A percentile compares a stretch with the other conserved stretches of the same genome.
Evolutionary conservation across 2,113 vertebrate genomes (phyloP).

Genomic region (Tachuris rubrigastra): DNA sequence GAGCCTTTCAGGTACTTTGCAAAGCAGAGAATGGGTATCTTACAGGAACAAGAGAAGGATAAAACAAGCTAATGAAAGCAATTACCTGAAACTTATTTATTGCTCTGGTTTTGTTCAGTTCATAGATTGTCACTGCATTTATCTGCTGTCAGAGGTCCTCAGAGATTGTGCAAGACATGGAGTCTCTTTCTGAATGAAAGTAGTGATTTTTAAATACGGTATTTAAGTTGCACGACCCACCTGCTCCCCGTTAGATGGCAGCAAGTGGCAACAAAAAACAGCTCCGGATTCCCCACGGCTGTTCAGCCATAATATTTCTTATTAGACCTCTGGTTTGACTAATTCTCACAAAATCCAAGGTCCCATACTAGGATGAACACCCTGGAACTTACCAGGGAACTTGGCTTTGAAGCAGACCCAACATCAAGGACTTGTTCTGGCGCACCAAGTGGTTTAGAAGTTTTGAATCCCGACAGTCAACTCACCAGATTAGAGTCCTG

Average conservation of each 20-base stretch:
- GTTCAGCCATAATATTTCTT: neutral
- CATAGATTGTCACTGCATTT: neutral
- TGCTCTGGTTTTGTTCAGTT: neutral
- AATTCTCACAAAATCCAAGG: neutral
- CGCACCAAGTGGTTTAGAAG: neutral
- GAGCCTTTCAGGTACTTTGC: neutral
- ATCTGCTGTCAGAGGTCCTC: neutral
- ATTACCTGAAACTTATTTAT: neutral
- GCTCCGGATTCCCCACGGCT: rapidly evolving
- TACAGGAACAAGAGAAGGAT: neutral
- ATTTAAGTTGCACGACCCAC: neutral
- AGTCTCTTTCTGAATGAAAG: neutral
- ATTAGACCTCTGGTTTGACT: neutral
- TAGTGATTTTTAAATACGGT: rapidly evolving
- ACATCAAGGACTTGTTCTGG: rapidly evolving
- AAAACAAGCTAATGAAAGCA: neutral
- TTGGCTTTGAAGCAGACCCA: neutral
- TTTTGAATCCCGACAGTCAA: rapidly evolving
- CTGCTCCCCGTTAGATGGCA: slow-evolving; percentile 71
- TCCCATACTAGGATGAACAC: too few species aligned
- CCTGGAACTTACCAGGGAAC: neutral
- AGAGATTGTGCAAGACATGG: neutral
- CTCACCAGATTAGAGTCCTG: neutral
- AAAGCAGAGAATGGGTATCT: neutral
- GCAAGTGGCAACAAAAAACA: slow-evolving; percentile 48